Evolutionary conservation across 2,797 vertebrate genomes (phyloP).

Genomic region (Brotogeris chrysoptera): DNA sequence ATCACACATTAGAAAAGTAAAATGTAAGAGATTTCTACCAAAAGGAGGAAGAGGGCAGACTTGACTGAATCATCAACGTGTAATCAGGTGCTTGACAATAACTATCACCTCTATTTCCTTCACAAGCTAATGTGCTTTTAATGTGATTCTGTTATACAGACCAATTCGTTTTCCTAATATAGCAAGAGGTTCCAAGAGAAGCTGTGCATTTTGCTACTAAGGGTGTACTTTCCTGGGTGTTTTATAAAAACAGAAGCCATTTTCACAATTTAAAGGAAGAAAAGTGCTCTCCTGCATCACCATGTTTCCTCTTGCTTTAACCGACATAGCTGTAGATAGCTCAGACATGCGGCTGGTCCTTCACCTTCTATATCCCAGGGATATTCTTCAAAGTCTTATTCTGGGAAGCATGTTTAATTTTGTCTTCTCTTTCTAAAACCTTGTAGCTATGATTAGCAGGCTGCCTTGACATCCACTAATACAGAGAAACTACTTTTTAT

Average conservation of each 20-base stretch:
- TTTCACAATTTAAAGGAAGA: neutral
- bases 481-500: neutral
- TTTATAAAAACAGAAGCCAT: neutral
- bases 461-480: neutral
- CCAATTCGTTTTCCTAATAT: neutral
- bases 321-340: neutral
- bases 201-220: neutral
- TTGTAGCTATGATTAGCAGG: neutral
- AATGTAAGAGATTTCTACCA: neutral
- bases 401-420: neutral
- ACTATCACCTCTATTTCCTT: neutral
- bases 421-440: neutral
- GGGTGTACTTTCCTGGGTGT: neutral
- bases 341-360: neutral
- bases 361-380: neutral
- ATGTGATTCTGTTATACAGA: neutral
- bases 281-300: neutral
- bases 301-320: neutral
- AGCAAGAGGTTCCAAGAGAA: neutral
- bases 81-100: neutral
- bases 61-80: neutral
- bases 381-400: neutral
- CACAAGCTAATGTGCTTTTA: neutral
- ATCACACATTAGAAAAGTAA: neutral
- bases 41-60: neutral